A percentile compares a stretch with the other conserved stretches of the same genome.
These are phyloP conservation scores for Halisarca cf. caerulea DNA, from an alignment of 37 sponge, comb jelly and placozoan species.

Conservation along the genomic window DNA sequence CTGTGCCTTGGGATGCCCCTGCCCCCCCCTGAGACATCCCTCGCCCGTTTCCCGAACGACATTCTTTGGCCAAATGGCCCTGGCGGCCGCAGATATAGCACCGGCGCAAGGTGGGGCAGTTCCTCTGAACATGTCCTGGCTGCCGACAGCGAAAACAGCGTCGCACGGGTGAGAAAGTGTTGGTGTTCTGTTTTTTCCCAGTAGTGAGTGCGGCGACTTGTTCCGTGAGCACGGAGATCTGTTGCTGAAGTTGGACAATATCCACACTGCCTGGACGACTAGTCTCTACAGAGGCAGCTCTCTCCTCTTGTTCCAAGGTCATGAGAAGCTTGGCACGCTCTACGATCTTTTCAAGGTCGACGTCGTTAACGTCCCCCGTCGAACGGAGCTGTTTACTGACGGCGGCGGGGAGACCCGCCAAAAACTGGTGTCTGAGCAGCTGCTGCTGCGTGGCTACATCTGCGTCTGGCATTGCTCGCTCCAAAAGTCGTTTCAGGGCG, in stretches of 20 bases:
- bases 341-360: constrained; percentile 29
- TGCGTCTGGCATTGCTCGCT: constrained; percentile 57
- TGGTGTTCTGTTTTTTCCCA: neutral
- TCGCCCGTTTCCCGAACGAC: constrained; percentile 18
- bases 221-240: constrained; percentile 30
- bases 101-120: constrained; percentile 5
- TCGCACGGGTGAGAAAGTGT: neutral
- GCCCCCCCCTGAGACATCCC: constrained; percentile 11
- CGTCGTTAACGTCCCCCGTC: constrained; percentile 9
- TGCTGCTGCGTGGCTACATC: constrained; percentile 19
- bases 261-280: neutral
- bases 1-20: constrained; percentile 2
- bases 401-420: constrained; percentile 35
- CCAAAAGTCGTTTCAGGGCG: constrained; percentile 37
- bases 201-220: constrained; percentile 27
- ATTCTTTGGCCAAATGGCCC: constrained; percentile 8
- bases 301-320: neutral
- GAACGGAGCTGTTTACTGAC: constrained; percentile 35
- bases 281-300: neutral
- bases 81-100: constrained; percentile 12
- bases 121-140: constrained; percentile 16
- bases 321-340: constrained; percentile 7
- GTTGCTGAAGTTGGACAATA: neutral
- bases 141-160: constrained; percentile 17
- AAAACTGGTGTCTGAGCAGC: constrained; percentile 58